Conservation (phyloP, 2,797 vertebrate genomes). For the Melanotaenia pygmaea region DNA sequence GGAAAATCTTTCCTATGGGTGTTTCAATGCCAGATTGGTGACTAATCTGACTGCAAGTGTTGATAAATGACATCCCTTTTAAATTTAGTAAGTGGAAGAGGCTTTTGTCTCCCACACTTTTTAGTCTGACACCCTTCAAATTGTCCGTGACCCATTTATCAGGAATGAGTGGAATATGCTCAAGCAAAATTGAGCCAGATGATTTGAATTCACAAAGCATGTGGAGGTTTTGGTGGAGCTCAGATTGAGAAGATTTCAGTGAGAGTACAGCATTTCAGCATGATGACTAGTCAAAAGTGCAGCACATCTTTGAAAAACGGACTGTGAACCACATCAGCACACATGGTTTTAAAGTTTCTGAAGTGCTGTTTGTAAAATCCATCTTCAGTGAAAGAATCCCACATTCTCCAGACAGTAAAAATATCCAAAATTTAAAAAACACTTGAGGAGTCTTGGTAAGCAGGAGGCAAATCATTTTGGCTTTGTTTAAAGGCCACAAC, state of each 20-base stretch:
- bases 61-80: slow-evolving; percentile 34
- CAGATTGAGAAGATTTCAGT: not conserved
- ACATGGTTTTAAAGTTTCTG: slow-evolving; percentile 63
- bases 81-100: slow-evolving; percentile 13
- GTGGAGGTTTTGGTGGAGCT: slow-evolving; percentile 1
- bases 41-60: slow-evolving; percentile 51
- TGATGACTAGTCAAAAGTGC: slow-evolving; percentile 28
- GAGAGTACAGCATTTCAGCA: slow-evolving; percentile 4
- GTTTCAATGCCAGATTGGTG: slow-evolving; percentile 44
- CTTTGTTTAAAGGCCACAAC: slow-evolving; percentile 46
- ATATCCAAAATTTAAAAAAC: slow-evolving; percentile 23
- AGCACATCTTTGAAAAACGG: slow-evolving; percentile 33
- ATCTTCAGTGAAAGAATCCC: slow-evolving; percentile 32
- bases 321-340: slow-evolving; percentile 24
- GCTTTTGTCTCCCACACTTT: slow-evolving; percentile 25
- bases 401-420: slow-evolving; percentile 47
- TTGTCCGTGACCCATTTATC: slow-evolving; percentile 15
- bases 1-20: slow-evolving; percentile 16
- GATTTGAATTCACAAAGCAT: slow-evolving; percentile 4
- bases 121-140: slow-evolving; percentile 9
- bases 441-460: slow-evolving; percentile 46
- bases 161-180: not conserved
- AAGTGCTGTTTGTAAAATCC: slow-evolving; percentile 57
- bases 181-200: slow-evolving; percentile 7
- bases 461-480: slow-evolving; percentile 11